phyloP scores from a whole-genome alignment of 1,140 invertebrate species.

The Drosophila leontia region DNA sequence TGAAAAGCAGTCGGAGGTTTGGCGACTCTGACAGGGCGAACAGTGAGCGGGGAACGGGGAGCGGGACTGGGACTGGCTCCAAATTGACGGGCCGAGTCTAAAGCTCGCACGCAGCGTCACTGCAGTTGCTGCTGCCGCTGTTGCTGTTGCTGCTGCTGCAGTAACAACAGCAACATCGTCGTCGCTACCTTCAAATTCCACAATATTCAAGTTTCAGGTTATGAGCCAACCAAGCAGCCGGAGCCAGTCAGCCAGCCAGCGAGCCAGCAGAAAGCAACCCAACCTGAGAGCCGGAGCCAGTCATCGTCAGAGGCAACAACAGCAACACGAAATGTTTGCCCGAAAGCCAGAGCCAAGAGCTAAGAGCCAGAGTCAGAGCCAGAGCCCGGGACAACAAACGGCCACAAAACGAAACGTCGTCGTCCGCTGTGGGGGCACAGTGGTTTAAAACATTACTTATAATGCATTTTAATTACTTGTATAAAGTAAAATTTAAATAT shows the following conservation, averaged over 20 bases:
- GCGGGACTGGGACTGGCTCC: constrained; percentile 59
- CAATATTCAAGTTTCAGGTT: constrained; percentile 84
- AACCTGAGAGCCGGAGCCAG: constrained; percentile 74
- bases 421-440: constrained; percentile 55
- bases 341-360: constrained; percentile 72
- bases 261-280: constrained; percentile 48
- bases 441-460: constrained; percentile 16
- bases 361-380: constrained; percentile 47
- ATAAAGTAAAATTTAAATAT: neutral
- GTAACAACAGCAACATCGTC: constrained; percentile 35
- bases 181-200: constrained; percentile 81
- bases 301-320: constrained; percentile 61
- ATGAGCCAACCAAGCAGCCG: constrained; percentile 68
- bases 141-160: constrained; percentile 32
- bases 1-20: constrained; percentile 34
- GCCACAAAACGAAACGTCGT: constrained; percentile 59
- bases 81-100: constrained; percentile 79
- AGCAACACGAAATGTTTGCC: constrained; percentile 74
- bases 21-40: constrained; percentile 8
- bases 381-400: constrained; percentile 48
- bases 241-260: constrained; percentile 25
- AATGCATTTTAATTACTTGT: neutral
- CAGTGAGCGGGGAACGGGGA: neutral
- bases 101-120: constrained; percentile 75
- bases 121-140: constrained; percentile 58